Conservation (phyloP, 2,113 vertebrate genomes). For the Sula dactylatra region DNA sequence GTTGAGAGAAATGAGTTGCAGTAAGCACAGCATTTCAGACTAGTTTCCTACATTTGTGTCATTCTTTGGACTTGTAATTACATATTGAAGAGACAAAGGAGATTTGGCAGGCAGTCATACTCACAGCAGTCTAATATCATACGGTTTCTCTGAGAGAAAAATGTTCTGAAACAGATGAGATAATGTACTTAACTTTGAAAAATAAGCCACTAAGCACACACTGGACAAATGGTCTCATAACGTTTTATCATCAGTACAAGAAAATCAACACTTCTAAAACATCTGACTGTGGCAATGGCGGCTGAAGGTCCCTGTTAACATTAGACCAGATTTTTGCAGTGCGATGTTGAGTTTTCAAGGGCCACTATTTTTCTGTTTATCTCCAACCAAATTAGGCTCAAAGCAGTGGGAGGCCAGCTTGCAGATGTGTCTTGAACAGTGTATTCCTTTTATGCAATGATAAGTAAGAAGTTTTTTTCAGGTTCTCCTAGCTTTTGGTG, state of each 20-base stretch:
- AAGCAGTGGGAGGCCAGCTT: not conserved
- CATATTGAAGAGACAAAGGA: constrained; percentile 22
- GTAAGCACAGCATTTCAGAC: not conserved
- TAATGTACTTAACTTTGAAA: not conserved
- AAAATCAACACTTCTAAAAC: constrained; percentile 3
- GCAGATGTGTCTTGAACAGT: not conserved
- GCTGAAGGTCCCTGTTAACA: not conserved
- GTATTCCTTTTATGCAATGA: not conserved
- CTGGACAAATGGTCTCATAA: not conserved
- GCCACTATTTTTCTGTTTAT: not conserved
- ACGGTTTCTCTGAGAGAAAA: not conserved
- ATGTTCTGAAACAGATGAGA: constrained; percentile 10
- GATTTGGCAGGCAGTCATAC: not conserved
- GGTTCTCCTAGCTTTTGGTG: not conserved
- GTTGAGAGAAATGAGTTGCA: not conserved
- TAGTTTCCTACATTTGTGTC: not conserved
- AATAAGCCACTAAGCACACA: not conserved
- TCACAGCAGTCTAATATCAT: not conserved
- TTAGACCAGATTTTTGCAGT: not conserved
- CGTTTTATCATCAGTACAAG: not conserved
- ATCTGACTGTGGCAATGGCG: not conserved
- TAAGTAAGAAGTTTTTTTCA: not conserved
- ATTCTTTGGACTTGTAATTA: constrained; percentile 7
- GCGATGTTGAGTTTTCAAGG: not conserved
- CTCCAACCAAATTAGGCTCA: not conserved